These are phyloP conservation scores for Leptopilina clavipes DNA, from an alignment of 1,140 invertebrate species.

Conservation along the genomic window DNA sequence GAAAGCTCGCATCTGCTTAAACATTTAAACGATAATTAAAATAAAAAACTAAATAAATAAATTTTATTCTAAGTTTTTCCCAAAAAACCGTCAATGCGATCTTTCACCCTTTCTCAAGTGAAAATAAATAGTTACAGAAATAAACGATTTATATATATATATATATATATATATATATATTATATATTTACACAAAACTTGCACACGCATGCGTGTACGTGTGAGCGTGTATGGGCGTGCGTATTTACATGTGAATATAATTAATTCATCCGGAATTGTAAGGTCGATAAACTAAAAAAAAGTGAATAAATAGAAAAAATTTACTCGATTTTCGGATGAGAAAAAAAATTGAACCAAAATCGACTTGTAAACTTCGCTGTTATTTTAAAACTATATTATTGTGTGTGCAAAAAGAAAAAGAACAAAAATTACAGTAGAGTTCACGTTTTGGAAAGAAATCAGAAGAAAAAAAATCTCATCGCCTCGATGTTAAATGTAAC, in stretches of 20 bases:
- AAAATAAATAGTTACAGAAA: conserved; percentile 46
- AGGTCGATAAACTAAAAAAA: conserved; percentile 38
- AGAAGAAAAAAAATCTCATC: conserved; percentile 48
- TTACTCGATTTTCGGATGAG: conserved; percentile 19
- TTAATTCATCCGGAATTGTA: conserved; percentile 53
- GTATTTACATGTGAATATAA: conserved; percentile 43
- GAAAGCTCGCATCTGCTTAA: conserved; percentile 48
- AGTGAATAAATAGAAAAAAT: conserved; percentile 37
- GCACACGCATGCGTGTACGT: conserved; percentile 46
- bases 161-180: conserved; percentile 38
- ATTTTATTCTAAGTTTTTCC: too few relatives aligned
- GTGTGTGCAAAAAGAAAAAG: conserved; percentile 46
- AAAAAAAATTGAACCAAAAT: neutral
- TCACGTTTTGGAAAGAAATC: conserved; percentile 50
- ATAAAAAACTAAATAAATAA: too few relatives aligned
- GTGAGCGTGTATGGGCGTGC: conserved; percentile 44
- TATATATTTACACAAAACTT: conserved; percentile 41
- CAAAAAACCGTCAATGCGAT: conserved; percentile 42
- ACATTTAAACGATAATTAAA: too few relatives aligned
- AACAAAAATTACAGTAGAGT: conserved; percentile 48
- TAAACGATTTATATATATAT: conserved; percentile 43
- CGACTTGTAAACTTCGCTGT: neutral
- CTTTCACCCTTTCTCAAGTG: conserved; percentile 49
- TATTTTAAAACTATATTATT: conserved; percentile 20
- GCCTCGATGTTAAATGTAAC: conserved; percentile 63